Base-by-base conservation (phyloP, 2,113 vertebrate genomes). In the Coptodon rendalli region DNA sequence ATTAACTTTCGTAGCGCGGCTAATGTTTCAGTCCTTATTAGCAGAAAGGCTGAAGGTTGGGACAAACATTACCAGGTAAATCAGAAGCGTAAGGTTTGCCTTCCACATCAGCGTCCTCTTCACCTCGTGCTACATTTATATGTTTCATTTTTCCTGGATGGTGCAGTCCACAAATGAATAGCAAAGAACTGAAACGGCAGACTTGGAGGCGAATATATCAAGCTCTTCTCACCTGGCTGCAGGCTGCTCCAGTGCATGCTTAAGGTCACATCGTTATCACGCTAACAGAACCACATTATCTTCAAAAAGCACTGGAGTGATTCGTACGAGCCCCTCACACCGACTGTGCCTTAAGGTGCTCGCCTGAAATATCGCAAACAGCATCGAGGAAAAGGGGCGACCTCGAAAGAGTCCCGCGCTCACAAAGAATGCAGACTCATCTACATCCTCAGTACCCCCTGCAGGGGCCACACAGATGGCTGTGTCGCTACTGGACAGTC, bases 201-300 rank as follows among this genome's bases (percentile, higher is more conserved):
- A 73, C 22, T 27, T 27, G 38, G 22, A 45, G 43, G 71, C 3
- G 9, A 19, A 6, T 19, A 19, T 19, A 29, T 48, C 43, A 48
- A 16, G 24, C 7, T 7, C 3, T 29, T 48, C 24, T 48, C 71
- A 48, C 43, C 16, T 48, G 71, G 24, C 71, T 43, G 66, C 66
- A 1, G 5, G 0, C 38, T 11, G 40, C 68, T 45, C 2, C 14
- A 0, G 40, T 17, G 14, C 68, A 11, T 43, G 66, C 66, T 71
- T 38, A 71, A 71, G 66, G 66, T 71, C 38, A 1, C 13, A 0
- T 24, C 1, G 5, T 45, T 43, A 71, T 71, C n/a, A 45, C 13
- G 3, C 66, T 16, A 16, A 4, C 22, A 24, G 66, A 45, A 71
- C 2, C 66, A 24, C 38, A 9, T 71, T 16, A 71, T 73, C 68